Percentiles rank a stretch among this genome's conserved stretches.
Evolutionary conservation across 2,888 invertebrate species (phyloP).

Genomic region (Euspilapteryx auroguttella): DNA sequence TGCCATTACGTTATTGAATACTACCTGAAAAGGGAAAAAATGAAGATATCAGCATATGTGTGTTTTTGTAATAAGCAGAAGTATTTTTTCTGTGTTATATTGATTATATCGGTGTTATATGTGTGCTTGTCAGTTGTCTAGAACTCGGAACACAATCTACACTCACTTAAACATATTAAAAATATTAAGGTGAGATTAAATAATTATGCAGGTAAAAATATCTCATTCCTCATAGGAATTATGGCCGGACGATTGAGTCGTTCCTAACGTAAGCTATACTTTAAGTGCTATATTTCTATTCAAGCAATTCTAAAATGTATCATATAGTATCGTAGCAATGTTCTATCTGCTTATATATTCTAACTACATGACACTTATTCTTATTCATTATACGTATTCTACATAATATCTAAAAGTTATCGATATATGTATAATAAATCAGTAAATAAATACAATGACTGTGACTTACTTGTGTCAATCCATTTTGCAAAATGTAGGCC

Average conservation of each 20-base stretch:
- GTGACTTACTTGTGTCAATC: conserved; percentile 4
- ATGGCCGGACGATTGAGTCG: conserved; percentile 6
- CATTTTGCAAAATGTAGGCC: conserved; percentile 4
- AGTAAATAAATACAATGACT: conserved; percentile 6
- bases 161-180: conserved; percentile 5
- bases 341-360: conserved; percentile 4
- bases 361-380: conserved; percentile 5
- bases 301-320: conserved; percentile 5
- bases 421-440: no score
- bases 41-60: conserved; percentile 3
- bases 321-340: conserved; percentile 5
- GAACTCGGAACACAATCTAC: conserved; percentile 6
- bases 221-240: conserved; percentile 6
- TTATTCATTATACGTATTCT: conserved; percentile 6
- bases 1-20: no score
- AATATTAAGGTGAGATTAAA: conserved; percentile 6
- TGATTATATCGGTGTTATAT: conserved; percentile 5
- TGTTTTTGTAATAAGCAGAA: conserved; percentile 4
- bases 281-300: conserved; percentile 5
- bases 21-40: no score
- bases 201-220: conserved; percentile 6
- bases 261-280: conserved; percentile 6
- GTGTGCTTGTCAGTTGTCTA: conserved; percentile 5
- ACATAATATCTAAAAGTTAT: conserved; percentile 6
- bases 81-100: conserved; percentile 5